Percentiles rank a stretch among this genome's conserved stretches.
phyloP scores from a whole-genome alignment of 2,113 vertebrate species.

The Gymnobelideus leadbeateri region DNA sequence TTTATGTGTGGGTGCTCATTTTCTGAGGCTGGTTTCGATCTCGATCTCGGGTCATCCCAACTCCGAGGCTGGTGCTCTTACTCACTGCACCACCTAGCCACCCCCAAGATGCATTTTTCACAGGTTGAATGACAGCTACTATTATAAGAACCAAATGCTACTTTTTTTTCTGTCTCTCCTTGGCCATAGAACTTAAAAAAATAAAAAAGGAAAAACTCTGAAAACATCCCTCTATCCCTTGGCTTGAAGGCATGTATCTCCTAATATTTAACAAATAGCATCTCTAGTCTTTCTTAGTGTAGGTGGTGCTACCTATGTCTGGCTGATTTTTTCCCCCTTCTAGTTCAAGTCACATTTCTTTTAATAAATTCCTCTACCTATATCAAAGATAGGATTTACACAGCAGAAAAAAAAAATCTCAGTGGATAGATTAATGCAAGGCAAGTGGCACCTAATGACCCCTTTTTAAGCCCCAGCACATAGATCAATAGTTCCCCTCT shows the following conservation, averaged over 20 bases:
- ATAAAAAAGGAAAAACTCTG: conserved; percentile 69
- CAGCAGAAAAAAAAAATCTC: conserved; percentile 62
- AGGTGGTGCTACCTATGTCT: conserved; percentile 64
- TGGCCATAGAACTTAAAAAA: conserved; percentile 77
- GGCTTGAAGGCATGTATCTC: conserved; percentile 78
- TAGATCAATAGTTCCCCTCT: conserved; percentile 56
- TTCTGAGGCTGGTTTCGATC: too few relatives aligned
- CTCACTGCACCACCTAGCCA: too few relatives aligned
- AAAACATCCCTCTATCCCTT: conserved; percentile 78
- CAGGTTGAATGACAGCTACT: conserved; percentile 75
- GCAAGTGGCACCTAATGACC: conserved; percentile 69
- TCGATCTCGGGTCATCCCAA: too few relatives aligned
- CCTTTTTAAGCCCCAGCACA: conserved; percentile 59
- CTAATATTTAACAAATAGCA: conserved; percentile 82
- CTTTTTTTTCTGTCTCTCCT: conserved; percentile 63
- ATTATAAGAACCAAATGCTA: conserved; percentile 75
- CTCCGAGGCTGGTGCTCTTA: too few relatives aligned
- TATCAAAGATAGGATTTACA: not conserved
- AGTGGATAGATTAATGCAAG: conserved; percentile 69
- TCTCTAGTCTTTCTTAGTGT: conserved; percentile 78
- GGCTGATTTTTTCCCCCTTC: conserved; percentile 62
- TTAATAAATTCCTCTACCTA: not conserved
- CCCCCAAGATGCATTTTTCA: conserved; percentile 76
- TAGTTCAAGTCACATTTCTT: conserved; percentile 67
- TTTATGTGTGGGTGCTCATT: too few relatives aligned